A percentile compares a stretch with the other conserved stretches of the same genome.
Conservation (phyloP, 2,797 vertebrate genomes). For the Takifugu rubripes region DNA sequence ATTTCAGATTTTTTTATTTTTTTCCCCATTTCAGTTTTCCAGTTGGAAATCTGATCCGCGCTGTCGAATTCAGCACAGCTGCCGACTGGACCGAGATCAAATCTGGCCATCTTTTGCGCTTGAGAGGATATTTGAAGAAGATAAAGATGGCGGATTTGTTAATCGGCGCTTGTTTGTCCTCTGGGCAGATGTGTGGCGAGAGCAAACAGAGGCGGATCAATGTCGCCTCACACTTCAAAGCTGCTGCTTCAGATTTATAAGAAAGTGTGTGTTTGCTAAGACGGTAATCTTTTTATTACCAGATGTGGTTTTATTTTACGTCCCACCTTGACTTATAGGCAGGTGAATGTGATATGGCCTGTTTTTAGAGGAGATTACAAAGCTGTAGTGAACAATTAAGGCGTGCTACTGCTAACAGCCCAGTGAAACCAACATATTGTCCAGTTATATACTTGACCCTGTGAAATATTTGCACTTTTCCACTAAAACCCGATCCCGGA, state of each 20-base stretch:
- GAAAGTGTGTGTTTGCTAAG: neutral
- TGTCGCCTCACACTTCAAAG: slow-evolving; percentile 8
- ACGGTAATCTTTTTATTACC: neutral
- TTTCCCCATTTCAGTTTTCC: too few relatives aligned
- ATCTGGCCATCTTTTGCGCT: slow-evolving; percentile 21
- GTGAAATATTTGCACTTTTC: neutral
- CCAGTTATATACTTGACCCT: neutral
- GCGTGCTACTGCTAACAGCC: too few relatives aligned
- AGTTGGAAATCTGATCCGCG: slow-evolving; percentile 12
- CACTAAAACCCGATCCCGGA: neutral
- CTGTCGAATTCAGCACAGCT: slow-evolving; percentile 50
- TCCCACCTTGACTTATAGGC: too few relatives aligned
- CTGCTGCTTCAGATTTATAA: slow-evolving; percentile 4
- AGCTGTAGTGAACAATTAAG: too few relatives aligned
- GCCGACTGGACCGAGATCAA: slow-evolving; percentile 5
- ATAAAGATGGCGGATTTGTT: slow-evolving; percentile 4
- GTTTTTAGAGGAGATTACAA: too few relatives aligned
- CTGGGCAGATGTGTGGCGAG: slow-evolving; percentile 14
- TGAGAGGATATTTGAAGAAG: slow-evolving; percentile 7
- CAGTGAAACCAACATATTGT: neutral
- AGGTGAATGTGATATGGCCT: too few relatives aligned
- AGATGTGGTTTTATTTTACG: too few relatives aligned
- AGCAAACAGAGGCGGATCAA: slow-evolving; percentile 45
- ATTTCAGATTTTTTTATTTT: too few relatives aligned
- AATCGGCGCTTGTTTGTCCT: slow-evolving; percentile 2